Base-by-base conservation (phyloP, 92 coral and sea anemone genomes). In the Bergia sp. region DNA sequence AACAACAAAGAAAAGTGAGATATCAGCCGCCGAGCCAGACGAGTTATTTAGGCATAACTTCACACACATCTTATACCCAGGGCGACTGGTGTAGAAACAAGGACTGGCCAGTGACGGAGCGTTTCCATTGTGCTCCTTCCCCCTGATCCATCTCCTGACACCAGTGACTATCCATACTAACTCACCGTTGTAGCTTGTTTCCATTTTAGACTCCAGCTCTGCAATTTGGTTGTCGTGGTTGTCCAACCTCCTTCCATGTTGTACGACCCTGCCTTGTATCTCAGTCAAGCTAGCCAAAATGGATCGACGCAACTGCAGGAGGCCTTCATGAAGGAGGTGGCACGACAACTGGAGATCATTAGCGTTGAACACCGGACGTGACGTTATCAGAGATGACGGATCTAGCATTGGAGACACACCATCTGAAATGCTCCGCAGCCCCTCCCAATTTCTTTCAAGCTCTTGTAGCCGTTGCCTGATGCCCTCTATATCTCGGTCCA, bases 11-110 rank as follows among this genome's bases (percentile, higher is more conserved):
- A 23, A 82, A 58, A 82, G 15, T 6, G 86, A 64, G 39, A 82
- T 11, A 20, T 29, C 2, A 43, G 11, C 5, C 7, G 10, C 50
- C 21, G 8, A 21, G 20, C 57, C 37, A 18, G 37, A 7, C 13
- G 81, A 23, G 61, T 50, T 47, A n/a, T 49, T 49, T 20, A n/a
- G 42, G 37, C 16, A n/a, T 42, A 82, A 2, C 61, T 3, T 65
- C 58, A 45, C 77, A 21, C 40, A 4, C 86, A 82, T 82, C 58
- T 67, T 82, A n/a, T 82, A 82, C 3, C 86, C 86, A 29, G 4
- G n/a, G 10, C 7, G 58, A 65, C 61, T 23, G 20, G 86, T 82
- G 76, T 82, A 82, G 58, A 82, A 82, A 67, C 20, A n/a, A 10
- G 74, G 39, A 23, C 86, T 64, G 0, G 16, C 11, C 42, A 9